A percentile compares a stretch with the other conserved stretches of the same genome.
Evolutionary conservation across 2,113 vertebrate genomes (phyloP).

Genomic region (Bufo gargarizans): DNA sequence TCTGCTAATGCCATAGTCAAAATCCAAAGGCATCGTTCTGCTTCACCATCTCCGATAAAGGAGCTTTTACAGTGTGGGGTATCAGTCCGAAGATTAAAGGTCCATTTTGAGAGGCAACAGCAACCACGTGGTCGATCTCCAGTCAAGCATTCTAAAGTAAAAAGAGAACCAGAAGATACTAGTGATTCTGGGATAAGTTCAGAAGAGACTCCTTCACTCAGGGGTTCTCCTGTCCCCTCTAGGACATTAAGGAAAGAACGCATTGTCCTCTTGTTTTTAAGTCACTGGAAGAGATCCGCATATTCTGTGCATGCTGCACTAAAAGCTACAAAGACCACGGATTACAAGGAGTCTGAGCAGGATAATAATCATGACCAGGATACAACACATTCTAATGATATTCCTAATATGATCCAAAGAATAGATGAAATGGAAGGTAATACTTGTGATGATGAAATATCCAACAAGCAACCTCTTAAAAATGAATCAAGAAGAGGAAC

Average conservation of each 20-base stretch:
- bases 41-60: constrained; percentile 72
- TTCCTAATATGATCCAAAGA: constrained; percentile 5
- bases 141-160: constrained; percentile 5
- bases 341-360: constrained; percentile 67
- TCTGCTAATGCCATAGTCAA: accelerated
- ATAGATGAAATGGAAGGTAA: neutral
- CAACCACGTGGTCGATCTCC: neutral
- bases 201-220: constrained; percentile 67
- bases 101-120: constrained; percentile 80
- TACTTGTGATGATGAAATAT: neutral
- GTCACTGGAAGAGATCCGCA: constrained; percentile 91
- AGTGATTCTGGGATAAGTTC: constrained; percentile 77
- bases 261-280: constrained; percentile 87
- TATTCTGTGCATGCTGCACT: constrained; percentile 73
- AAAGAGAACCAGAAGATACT: constrained; percentile 61
- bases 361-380: constrained; percentile 46
- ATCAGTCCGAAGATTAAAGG: constrained; percentile 84
- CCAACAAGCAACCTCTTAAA: neutral
- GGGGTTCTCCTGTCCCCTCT: constrained; percentile 51
- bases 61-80: constrained; percentile 90
- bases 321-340: constrained; percentile 66
- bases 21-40: constrained; percentile 61
- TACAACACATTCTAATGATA: neutral
- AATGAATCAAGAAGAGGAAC: neutral
- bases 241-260: constrained; percentile 87